A percentile compares a stretch with the other conserved stretches of the same genome.
Conservation (phyloP, 2,888 invertebrate species). For the Anorthoa munda region DNA sequence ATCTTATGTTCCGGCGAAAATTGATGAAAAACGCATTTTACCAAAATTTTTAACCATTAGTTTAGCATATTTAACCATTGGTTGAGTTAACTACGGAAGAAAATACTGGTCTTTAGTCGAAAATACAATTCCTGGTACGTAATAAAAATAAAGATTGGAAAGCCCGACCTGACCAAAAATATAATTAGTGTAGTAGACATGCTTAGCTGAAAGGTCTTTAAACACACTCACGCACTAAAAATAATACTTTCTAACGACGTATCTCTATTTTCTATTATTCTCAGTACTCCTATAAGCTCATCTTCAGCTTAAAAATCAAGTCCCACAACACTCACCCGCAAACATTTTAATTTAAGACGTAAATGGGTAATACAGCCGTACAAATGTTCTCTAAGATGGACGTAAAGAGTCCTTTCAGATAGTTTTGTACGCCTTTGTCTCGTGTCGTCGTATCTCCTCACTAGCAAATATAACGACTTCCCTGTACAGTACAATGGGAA, state of each 20-base stretch:
- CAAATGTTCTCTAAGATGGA: constrained; percentile 13
- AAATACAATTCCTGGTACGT: no score
- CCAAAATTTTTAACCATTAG: no score
- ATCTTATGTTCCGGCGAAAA: no score
- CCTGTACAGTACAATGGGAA: constrained; percentile 55
- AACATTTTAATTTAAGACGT: constrained; percentile 36
- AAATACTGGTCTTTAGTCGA: no score
- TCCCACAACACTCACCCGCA: background rate
- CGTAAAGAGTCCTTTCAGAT: constrained; percentile 26
- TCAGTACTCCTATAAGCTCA: background rate
- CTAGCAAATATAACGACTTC: constrained; percentile 60
- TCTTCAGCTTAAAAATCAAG: no score
- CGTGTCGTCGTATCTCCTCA: constrained; percentile 40
- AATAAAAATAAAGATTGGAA: background rate
- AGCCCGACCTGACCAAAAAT: background rate
- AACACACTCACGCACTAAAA: no score
- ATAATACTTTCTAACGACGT: background rate
- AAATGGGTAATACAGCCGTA: constrained; percentile 10
- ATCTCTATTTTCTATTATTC: constrained; percentile 4
- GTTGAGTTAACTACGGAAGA: no score
- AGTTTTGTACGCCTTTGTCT: constrained; percentile 55
- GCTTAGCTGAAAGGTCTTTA: background rate
- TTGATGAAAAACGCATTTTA: no score
- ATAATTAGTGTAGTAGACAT: background rate
- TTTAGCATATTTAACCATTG: no score